These are phyloP conservation scores for Mixornis gularis DNA, from an alignment of 2,113 vertebrate species.

Conservation along the genomic window DNA sequence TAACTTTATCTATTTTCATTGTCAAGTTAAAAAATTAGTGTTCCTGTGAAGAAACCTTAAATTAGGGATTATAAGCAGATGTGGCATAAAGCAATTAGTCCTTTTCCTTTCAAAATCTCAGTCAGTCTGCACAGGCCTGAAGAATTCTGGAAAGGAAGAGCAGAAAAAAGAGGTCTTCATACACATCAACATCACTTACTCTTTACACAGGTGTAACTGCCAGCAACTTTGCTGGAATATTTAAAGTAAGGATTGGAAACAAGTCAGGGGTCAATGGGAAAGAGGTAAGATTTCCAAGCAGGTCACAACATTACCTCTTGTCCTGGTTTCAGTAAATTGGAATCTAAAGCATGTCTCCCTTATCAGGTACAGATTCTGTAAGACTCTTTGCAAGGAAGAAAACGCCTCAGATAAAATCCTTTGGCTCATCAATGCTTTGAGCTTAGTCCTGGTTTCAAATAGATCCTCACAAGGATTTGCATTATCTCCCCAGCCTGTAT, in stretches of 20 bases:
- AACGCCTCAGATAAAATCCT: not conserved
- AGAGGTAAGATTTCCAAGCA: not conserved
- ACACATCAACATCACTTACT: not conserved
- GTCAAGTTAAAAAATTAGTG: not conserved
- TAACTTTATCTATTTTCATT: not conserved
- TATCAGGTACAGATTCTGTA: not conserved
- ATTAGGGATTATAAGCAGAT: not conserved
- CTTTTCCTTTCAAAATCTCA: not conserved
- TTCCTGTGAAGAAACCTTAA: conserved; percentile 28
- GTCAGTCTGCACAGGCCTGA: not conserved
- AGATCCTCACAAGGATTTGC: not conserved
- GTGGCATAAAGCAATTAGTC: not conserved
- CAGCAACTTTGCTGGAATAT: not conserved
- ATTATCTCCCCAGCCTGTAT: not conserved
- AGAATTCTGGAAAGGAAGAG: not conserved
- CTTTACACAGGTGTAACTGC: not conserved
- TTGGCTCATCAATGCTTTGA: not conserved
- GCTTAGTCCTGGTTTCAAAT: not conserved
- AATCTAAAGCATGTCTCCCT: not conserved
- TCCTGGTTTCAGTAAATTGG: not conserved
- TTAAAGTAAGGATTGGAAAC: not conserved
- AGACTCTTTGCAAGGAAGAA: not conserved
- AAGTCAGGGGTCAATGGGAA: not conserved
- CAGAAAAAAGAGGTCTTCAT: not conserved
- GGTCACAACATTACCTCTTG: not conserved